Percentiles rank a stretch among this genome's conserved stretches.
Conservation (phyloP, 2,888 invertebrate species). For the Griposia aprilina region DNA sequence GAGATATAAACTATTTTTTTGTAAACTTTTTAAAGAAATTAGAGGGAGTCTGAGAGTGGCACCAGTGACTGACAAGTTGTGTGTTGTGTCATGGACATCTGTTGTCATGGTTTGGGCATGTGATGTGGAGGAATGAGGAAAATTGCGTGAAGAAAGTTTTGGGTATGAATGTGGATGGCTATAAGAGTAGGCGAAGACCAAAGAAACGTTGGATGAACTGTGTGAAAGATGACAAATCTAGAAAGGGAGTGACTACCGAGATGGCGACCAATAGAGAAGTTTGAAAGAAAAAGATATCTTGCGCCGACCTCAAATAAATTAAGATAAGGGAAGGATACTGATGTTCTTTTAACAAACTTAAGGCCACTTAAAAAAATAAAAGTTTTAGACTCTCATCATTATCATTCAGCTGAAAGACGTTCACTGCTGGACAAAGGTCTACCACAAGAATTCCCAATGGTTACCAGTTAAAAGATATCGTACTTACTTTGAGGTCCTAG, state of each 20-base stretch:
- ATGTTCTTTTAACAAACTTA: background rate
- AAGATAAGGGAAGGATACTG: background rate
- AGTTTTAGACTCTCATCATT: background rate
- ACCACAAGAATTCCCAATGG: background rate
- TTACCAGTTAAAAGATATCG: background rate
- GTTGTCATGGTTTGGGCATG: background rate
- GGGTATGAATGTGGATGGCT: background rate
- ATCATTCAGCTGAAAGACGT: background rate
- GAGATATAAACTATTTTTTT: background rate
- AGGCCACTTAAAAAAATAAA: background rate
- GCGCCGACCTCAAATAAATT: background rate
- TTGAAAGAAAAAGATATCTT: background rate
- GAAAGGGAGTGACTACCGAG: background rate
- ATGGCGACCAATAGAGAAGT: background rate
- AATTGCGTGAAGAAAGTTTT: background rate
- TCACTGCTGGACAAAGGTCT: background rate
- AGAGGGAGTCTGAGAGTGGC: background rate
- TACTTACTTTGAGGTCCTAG: conserved; percentile 43
- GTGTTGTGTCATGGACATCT: background rate
- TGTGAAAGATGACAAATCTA: background rate
- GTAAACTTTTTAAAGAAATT: no score
- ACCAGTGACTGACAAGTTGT: background rate
- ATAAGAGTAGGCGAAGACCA: background rate
- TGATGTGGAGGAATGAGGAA: background rate
- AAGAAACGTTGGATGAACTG: background rate